phyloP scores from a whole-genome alignment of 2,888 invertebrate genomes.

The Oscheius myriophilus region DNA sequence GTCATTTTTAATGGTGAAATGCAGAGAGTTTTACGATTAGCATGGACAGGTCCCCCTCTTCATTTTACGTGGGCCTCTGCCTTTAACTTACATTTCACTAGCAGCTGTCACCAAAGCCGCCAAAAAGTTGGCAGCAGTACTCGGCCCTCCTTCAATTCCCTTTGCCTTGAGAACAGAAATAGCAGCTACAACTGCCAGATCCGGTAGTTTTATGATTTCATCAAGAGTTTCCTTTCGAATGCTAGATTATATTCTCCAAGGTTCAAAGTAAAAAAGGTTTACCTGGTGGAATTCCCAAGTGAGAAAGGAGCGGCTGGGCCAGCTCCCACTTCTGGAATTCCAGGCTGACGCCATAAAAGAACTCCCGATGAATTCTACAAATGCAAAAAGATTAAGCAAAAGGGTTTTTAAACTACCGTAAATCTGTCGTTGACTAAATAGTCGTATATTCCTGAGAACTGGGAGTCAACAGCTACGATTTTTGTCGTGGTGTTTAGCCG shows the following conservation, averaged over 20 bases:
- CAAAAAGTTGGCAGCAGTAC: constrained; percentile 8
- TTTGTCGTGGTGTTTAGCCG: neutral
- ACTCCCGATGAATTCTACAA: neutral
- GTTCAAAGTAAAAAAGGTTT: neutral
- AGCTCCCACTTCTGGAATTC: neutral
- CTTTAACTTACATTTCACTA: neutral
- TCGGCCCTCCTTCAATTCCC: constrained; percentile 4
- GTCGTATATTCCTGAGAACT: constrained; percentile 11
- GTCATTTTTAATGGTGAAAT: no score
- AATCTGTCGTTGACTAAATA: neutral
- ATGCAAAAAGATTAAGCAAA: neutral
- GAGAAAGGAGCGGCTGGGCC: neutral
- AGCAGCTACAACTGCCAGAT: neutral
- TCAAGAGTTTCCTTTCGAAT: neutral
- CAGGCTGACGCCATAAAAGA: neutral
- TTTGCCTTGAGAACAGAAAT: neutral
- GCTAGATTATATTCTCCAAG: neutral
- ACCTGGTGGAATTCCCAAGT: neutral
- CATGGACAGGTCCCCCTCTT: no score
- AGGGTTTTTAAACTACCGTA: neutral
- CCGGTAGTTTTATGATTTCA: neutral
- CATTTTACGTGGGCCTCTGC: neutral
- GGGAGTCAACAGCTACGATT: constrained; percentile 1
- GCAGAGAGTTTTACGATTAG: no score
- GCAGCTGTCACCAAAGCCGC: neutral